Conservation (phyloP, 2,113 vertebrate genomes). For the Lanius collurio region DNA sequence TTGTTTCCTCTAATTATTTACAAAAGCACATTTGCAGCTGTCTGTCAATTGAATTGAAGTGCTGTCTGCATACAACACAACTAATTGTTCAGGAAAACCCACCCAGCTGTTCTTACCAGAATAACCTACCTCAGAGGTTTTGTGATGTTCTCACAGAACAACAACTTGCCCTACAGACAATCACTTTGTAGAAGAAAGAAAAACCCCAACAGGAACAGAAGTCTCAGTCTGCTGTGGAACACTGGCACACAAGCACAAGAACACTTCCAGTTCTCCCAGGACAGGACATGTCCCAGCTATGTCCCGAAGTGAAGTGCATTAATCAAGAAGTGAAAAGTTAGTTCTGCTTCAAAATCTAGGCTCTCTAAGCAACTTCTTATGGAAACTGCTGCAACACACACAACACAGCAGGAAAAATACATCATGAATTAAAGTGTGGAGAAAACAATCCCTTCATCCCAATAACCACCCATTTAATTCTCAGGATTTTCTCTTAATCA, state of each 20-base stretch:
- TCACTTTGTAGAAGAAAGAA: not conserved
- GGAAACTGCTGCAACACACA: not conserved
- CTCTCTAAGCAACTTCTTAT: not conserved
- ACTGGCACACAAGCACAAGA: accelerated
- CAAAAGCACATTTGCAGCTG: not conserved
- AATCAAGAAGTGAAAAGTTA: not conserved
- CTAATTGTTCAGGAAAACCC: not conserved
- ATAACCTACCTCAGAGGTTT: not conserved
- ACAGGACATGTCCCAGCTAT: accelerated
- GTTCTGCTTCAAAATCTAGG: not conserved
- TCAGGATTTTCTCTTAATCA: not conserved
- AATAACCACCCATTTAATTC: not conserved
- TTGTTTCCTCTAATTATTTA: not conserved
- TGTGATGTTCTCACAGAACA: not conserved
- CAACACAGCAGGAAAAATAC: not conserved
- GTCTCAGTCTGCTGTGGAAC: not conserved
- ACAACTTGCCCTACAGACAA: not conserved
- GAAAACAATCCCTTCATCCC: not conserved
- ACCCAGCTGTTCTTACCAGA: not conserved
- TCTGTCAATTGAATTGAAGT: not conserved
- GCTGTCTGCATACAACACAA: not conserved
- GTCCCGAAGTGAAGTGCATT: not conserved
- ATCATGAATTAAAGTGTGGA: not conserved
- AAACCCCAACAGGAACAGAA: not conserved
- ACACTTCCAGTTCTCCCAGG: not conserved